phyloP scores from a whole-genome alignment of 2,888 invertebrate genomes.

The Biston stratarius region DNA sequence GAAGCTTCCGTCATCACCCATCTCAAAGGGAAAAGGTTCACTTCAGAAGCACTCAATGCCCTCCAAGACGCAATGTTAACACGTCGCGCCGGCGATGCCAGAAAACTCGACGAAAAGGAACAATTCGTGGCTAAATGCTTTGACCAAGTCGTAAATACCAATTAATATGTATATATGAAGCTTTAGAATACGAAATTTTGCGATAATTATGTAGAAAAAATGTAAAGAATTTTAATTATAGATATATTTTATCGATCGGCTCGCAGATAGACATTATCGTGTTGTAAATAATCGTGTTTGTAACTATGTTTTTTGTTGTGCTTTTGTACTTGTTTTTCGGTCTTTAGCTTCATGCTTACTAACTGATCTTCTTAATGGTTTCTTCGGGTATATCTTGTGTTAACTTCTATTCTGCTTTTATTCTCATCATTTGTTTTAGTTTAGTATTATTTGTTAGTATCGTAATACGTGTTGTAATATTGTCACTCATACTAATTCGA shows the following conservation, averaged over 20 bases:
- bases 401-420: constrained; percentile 54
- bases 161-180: constrained; percentile 54
- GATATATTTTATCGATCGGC: constrained; percentile 39
- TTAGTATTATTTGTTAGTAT: constrained; percentile 65
- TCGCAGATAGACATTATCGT: constrained; percentile 35
- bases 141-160: constrained; percentile 87
- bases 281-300: constrained; percentile 47
- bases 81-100: constrained; percentile 66
- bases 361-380: constrained; percentile 47
- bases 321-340: constrained; percentile 24
- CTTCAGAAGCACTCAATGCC: constrained; percentile 87
- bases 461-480: constrained; percentile 52
- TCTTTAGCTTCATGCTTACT: constrained; percentile 50
- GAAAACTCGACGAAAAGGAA: constrained; percentile 83
- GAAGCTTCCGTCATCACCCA: constrained; percentile 89
- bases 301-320: constrained; percentile 33
- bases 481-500: constrained; percentile 28
- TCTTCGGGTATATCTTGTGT: constrained; percentile 51
- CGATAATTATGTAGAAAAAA: constrained; percentile 15
- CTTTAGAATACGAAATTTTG: constrained; percentile 33
- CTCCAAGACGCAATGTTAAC: constrained; percentile 86
- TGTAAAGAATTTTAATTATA: constrained; percentile 32
- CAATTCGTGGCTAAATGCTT: constrained; percentile 88
- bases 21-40: constrained; percentile 89
- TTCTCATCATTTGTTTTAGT: constrained; percentile 67